Base-by-base conservation (phyloP, 2,888 invertebrate species). In the Pteria penguin region DNA sequence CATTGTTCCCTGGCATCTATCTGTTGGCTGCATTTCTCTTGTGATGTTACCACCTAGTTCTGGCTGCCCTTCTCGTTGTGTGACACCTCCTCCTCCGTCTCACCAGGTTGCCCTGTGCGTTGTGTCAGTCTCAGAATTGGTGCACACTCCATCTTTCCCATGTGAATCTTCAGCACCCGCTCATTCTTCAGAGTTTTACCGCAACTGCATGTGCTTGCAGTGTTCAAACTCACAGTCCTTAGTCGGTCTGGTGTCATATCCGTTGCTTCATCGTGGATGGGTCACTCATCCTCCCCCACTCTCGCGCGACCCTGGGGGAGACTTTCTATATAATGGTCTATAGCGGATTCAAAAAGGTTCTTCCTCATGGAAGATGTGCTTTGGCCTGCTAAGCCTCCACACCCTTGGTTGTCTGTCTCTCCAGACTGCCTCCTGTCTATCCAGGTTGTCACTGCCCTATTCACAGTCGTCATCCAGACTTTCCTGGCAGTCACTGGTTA, bases 21-120 rank as follows among this genome's bases (percentile, higher is more conserved):
- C 27, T 60, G 36, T 52, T 32, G 4, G 29, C 62, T 45, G 24
- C 26, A 8, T n/a, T 29, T 31, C 24, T 27, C 61, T 26, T 36
- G 29, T 36, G 54, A 29, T 67, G 54, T 26, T 55, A n/a, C 55
- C 22, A 5, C 36, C 18, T 31, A 26, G 29, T 26, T 11, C 67
- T 55, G 67, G 32, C 60, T 67, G 29, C 52, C 58, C 70, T 71
- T 32, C 45, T 71, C 70, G 29, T 52, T 71, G 62, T 22, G 29
- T 71, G 36, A 62, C 65, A 70, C 66, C 36, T 76, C 76, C 69
- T 73, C 72, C 76, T 76, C 74, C 69, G 74, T 75, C 62, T 75
- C 74, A 75, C 57, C 61, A 62, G 63, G 74, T 62, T 70, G 63
- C 70, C 65, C 63, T 62, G 61, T 60, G 68, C 62, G 62, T 74